phyloP scores from a whole-genome alignment of 2,113 vertebrate species.

The Saiga tatarica region DNA sequence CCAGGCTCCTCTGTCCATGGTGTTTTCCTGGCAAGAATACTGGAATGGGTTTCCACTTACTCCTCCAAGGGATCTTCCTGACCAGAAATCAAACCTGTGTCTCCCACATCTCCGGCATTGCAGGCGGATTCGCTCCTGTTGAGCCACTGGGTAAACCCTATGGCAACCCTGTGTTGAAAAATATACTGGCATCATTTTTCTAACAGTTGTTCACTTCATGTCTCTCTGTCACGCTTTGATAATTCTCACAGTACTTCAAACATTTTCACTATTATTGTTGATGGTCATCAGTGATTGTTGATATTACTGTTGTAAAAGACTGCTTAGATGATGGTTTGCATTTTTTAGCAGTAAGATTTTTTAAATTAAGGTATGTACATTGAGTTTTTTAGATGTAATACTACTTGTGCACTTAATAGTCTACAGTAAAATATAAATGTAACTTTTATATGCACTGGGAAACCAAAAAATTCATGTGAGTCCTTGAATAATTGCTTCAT shows the following conservation, averaged over 20 bases:
- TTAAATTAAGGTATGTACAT: background rate
- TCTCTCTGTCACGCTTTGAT: background rate
- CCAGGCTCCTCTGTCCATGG: background rate
- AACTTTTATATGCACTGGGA: background rate
- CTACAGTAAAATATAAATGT: background rate
- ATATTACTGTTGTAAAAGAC: background rate
- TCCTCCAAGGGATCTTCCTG: background rate
- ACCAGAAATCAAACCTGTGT: background rate
- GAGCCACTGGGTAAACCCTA: background rate
- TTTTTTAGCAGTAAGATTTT: background rate
- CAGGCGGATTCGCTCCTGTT: background rate
- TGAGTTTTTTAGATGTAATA: background rate
- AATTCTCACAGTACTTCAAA: background rate
- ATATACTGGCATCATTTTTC: background rate
- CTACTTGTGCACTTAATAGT: background rate
- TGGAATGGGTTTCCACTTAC: background rate
- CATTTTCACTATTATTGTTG: background rate
- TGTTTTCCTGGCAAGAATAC: background rate
- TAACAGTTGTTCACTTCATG: background rate
- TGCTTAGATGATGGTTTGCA: background rate
- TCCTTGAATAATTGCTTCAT: background rate
- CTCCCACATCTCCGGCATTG: background rate
- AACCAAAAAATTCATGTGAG: background rate
- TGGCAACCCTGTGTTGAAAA: background rate
- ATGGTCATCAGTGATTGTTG: background rate